Conservation (phyloP, 2,113 vertebrate genomes). For the Spea multiplicata region DNA sequence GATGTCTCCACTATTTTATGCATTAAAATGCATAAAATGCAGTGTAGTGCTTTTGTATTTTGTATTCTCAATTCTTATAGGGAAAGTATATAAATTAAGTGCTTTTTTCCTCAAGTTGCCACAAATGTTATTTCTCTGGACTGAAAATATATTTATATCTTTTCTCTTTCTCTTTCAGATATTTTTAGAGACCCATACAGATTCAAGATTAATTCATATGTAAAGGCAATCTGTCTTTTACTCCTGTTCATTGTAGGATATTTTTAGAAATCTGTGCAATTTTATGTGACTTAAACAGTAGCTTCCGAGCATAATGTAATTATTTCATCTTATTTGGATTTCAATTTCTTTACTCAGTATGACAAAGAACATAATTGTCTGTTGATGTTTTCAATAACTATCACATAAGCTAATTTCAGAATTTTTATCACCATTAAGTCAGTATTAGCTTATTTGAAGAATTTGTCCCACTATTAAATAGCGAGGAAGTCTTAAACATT, state of each 20-base stretch:
- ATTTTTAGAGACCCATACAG: background rate
- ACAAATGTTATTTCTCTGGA: too few species aligned
- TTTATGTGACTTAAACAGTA: conserved; percentile 39
- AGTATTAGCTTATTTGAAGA: conserved; percentile 31
- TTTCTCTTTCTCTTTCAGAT: background rate
- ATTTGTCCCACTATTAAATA: conserved; percentile 40
- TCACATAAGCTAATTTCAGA: conserved; percentile 41
- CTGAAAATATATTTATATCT: too few species aligned
- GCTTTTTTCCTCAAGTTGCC: too few species aligned
- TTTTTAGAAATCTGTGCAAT: conserved; percentile 30
- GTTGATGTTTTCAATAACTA: conserved; percentile 32
- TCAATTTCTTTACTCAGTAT: conserved; percentile 46
- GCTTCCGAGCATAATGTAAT: conserved; percentile 40
- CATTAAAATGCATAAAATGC: too few species aligned
- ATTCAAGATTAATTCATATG: conserved; percentile 17
- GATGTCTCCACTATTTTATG: too few species aligned
- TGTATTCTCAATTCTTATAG: too few species aligned
- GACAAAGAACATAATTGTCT: conserved; percentile 32
- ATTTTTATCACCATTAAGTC: conserved; percentile 43
- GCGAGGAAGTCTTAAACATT: conserved; percentile 23
- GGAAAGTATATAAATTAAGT: too few species aligned
- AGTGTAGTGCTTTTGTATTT: too few species aligned
- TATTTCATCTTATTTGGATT: conserved; percentile 47
- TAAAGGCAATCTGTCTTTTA: conserved; percentile 30
- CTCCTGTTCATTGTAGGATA: conserved; percentile 40